phyloP scores from a whole-genome alignment of 2,113 vertebrate genomes.

The Choloepus hoffmanni region DNA sequence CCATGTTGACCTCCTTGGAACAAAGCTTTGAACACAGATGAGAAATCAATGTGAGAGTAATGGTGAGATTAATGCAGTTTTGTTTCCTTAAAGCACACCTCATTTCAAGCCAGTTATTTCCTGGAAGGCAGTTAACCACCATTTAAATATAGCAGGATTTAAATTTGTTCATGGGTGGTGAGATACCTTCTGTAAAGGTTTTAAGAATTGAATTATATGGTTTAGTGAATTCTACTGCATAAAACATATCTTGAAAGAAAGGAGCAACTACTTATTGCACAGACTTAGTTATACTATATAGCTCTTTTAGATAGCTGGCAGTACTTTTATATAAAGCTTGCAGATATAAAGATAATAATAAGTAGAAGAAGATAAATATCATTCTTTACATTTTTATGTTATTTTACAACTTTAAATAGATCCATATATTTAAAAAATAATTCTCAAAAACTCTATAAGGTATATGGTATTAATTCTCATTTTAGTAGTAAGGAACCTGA shows the following conservation, averaged over 20 bases:
- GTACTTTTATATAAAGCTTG: neutral
- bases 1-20: neutral
- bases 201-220: neutral
- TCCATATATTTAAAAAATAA: neutral
- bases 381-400: neutral
- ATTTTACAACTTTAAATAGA: neutral
- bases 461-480: neutral
- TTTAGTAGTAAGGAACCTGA: neutral
- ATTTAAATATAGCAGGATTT: constrained; percentile 54
- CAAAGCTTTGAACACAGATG: neutral
- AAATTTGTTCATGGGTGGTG: constrained; percentile 37
- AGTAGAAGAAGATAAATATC: neutral
- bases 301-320: neutral
- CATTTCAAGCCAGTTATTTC: constrained; percentile 53
- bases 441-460: neutral
- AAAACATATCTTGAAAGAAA: constrained; percentile 14
- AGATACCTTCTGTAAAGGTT: neutral
- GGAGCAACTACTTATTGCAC: neutral
- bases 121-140: constrained; percentile 44
- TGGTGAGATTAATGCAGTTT: constrained; percentile 16
- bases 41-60: neutral
- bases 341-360: neutral
- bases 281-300: neutral
- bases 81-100: constrained; percentile 24
- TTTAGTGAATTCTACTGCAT: neutral